A percentile compares a stretch with the other conserved stretches of the same genome.
These are phyloP conservation scores for Heliconius erato DNA, from an alignment of 2,888 invertebrate genomes.

Conservation along the genomic window DNA sequence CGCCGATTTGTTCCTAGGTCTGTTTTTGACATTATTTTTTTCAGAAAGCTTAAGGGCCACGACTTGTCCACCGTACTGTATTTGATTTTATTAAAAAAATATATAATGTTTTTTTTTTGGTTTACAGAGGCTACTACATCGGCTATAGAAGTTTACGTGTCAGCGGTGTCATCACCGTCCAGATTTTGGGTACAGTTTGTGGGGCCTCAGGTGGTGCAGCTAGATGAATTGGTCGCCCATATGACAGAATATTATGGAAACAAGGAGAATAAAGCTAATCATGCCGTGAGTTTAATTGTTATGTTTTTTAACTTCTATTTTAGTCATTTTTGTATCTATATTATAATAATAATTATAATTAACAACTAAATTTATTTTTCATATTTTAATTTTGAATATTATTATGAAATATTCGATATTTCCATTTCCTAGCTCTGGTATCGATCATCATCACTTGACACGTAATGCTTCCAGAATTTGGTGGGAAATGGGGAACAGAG, in stretches of 20 bases:
- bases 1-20: too few relatives aligned
- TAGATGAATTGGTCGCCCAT: constrained; percentile 91
- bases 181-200: constrained; percentile 95
- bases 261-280: constrained; percentile 87
- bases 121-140: constrained; percentile 78
- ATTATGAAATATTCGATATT: too few relatives aligned
- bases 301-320: background rate
- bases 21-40: too few relatives aligned
- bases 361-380: too few relatives aligned
- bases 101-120: background rate
- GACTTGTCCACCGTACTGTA: background rate
- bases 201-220: constrained; percentile 89
- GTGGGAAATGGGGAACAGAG: too few relatives aligned
- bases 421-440: too few relatives aligned
- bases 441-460: too few relatives aligned
- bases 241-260: constrained; percentile 94
- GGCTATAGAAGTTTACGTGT: constrained; percentile 93
- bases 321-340: background rate
- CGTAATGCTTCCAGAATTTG: too few relatives aligned
- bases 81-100: background rate
- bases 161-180: constrained; percentile 92
- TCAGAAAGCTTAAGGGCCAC: background rate
- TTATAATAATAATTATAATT: too few relatives aligned
- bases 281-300: constrained; percentile 71
- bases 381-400: too few relatives aligned